These are phyloP conservation scores for Callinectes sapidus DNA, from an alignment of 2,888 invertebrate species.

Conservation along the genomic window DNA sequence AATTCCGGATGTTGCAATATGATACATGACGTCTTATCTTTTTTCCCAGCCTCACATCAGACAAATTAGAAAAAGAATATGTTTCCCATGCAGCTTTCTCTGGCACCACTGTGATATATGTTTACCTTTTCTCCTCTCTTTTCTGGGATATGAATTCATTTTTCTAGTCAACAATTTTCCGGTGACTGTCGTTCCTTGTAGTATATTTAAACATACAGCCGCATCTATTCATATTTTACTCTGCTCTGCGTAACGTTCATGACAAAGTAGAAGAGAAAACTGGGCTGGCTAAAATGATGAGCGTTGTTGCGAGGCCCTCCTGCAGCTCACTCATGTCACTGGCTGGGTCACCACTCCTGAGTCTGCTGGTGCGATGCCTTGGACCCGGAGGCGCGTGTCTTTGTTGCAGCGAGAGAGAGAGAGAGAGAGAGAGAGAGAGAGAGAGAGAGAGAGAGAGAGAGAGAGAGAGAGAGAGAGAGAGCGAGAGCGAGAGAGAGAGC, in stretches of 20 bases:
- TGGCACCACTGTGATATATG: neutral
- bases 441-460: too few relatives aligned
- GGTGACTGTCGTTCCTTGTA: neutral
- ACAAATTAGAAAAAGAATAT: neutral
- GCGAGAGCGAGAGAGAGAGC: neutral
- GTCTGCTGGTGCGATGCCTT: neutral
- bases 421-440: too few relatives aligned
- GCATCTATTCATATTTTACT: neutral
- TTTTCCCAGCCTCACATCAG: neutral
- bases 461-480: constrained; percentile 1
- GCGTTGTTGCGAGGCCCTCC: neutral
- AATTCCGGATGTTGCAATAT: neutral
- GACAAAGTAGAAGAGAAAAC: neutral
- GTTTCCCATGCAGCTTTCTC: neutral
- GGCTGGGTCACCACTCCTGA: neutral
- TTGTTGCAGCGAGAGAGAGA: neutral
- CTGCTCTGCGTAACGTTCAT: neutral
- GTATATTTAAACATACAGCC: neutral
- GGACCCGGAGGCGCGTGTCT: neutral
- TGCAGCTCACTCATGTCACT: neutral
- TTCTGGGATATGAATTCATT: neutral
- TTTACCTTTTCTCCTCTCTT: neutral
- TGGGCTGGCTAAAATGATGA: neutral
- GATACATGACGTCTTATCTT: neutral
- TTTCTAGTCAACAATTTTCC: neutral